Base-by-base conservation (phyloP, 2,113 vertebrate species). In the Sigmodon hispidus region DNA sequence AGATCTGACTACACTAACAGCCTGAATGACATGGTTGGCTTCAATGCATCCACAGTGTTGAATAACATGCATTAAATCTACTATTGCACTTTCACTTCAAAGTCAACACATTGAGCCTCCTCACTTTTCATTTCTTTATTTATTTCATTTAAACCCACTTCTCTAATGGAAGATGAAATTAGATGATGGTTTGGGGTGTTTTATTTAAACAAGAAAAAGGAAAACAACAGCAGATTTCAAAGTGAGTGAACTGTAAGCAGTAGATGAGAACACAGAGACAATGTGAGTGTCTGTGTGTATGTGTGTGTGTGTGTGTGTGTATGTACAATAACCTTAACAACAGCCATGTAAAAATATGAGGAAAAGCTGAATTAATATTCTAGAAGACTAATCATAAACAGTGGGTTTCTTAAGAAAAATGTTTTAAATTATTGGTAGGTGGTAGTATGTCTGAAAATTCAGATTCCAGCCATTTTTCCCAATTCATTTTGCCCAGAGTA, bases 401-500 rank as follows among this genome's bases (percentile, higher is more conserved):
- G 85, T 85, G 16, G 0, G 1, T 50, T 96, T 96, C 50, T 89
- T 91, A 75, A 91, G 34, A 29, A 96, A 22, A 24, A 73, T 48
- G 72, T 95, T 94, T 87, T 50, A 65, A 86, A 87, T 88, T 90
- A 67, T 61, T 55, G 50, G 15, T 80, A 86, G 48, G 67, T 94
- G 31, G 61, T 36, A 81, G 7, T 77, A 86, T 55, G 15, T 81
- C 90, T 95, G 67, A 95, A 95, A 95, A 94, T 86, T 87, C 59
- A 89, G 52, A 95, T 85, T 83, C 89, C 63, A 96, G 43, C 21
- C 87, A 79, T 87, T 90, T 24, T 85, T 40, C 84, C 52, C 81
- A 70, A 90, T 90, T 96, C 89, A 95, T 84, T 96, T 95, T 90
- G 26, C 72, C 79, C 61, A 90, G 80, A 89, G 72, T 83, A 92